Evolutionary conservation across 1,140 invertebrate genomes (phyloP), one percentile per base, ranked within the genome.

Genomic region (Drosophila varians): DNA sequence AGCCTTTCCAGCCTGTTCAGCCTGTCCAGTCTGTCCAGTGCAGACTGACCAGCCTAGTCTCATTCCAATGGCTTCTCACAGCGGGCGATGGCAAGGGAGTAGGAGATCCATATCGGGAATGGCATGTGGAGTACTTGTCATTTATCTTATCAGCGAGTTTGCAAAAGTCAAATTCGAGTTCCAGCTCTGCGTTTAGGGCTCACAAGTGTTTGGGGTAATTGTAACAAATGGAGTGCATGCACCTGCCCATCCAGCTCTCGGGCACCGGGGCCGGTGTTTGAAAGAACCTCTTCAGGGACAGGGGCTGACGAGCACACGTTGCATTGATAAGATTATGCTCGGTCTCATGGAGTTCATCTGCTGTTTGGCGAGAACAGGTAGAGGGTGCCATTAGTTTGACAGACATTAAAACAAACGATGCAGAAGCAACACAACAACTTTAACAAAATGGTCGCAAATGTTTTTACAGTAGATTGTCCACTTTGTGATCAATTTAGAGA

Each of bases 251-350:
- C 19, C 47, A 28, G 36, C 38, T 23, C 34, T 38, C 40, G 28
- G 18, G 16, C 49, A 43, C 40, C 18, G 40, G 58, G 58, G 66
- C 46, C 65, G 48, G 66, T 43, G 36, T 8, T 40, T 43, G 11
- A 71, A 75, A 76, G 49, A 58, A 60, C 54, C n/a, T 12, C 47
- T 38, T 42, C 34, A 21, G 14, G 14, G 40, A 52, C 14, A 34
- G 38, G 38, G 51, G 36, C 69, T 79, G 71, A 75, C 65, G 57
- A 69, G 66, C 73, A 64, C 38, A 18, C 38, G 14, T 46, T 73
- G 73, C 64, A 58, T 68, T 79, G 80, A 86, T 84, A 70, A 86
- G 80, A 86, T 86, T 86, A 84, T 66, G 64, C 54, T 69, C 66
- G 61, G 72, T 45, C 53, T 31, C 36, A 45, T 8, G 3, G 11